Evolutionary conservation across 2,113 vertebrate species (phyloP).

Genomic region (Oxygymnocypris stewartii): DNA sequence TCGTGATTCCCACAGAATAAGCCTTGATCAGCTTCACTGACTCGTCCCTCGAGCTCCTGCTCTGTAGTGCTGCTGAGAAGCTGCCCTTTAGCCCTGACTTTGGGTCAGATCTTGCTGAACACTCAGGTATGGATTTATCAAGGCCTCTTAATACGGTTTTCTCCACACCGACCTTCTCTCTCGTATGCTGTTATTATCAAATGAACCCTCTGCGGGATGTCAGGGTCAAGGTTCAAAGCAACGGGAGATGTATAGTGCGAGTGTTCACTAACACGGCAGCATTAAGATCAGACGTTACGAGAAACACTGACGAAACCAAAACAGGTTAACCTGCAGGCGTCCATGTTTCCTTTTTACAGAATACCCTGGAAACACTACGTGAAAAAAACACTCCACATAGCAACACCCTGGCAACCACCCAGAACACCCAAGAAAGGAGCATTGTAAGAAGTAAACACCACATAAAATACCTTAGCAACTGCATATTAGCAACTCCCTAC

Average conservation of each 20-base stretch:
- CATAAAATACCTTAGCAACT: not conserved
- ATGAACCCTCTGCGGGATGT: not conserved
- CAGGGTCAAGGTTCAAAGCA: slow-evolving; percentile 23
- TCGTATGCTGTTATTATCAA: slow-evolving; percentile 6
- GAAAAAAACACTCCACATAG: not conserved
- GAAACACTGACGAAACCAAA: not conserved
- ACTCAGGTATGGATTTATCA: not conserved
- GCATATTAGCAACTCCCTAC: not conserved
- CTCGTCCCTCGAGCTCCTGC: not conserved
- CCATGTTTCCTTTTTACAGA: not conserved
- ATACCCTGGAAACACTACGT: not conserved
- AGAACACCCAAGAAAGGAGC: not conserved
- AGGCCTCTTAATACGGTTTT: not conserved
- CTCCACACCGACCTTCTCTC: slow-evolving; percentile 15
- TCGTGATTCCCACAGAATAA: slow-evolving; percentile 70
- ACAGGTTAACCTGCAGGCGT: not conserved
- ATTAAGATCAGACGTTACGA: not conserved
- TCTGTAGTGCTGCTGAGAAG: not conserved
- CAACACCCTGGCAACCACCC: not conserved
- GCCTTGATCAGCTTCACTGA: slow-evolving; percentile 57
- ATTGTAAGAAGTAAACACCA: not conserved
- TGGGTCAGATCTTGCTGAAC: not conserved
- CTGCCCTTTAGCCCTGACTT: slow-evolving; percentile 19
- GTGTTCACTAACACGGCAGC: not conserved
- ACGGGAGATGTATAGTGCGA: not conserved